A percentile compares a stretch with the other conserved stretches of the same genome.
phyloP scores from a whole-genome alignment of 2,113 vertebrate species.

The Rhinogobius similis region DNA sequence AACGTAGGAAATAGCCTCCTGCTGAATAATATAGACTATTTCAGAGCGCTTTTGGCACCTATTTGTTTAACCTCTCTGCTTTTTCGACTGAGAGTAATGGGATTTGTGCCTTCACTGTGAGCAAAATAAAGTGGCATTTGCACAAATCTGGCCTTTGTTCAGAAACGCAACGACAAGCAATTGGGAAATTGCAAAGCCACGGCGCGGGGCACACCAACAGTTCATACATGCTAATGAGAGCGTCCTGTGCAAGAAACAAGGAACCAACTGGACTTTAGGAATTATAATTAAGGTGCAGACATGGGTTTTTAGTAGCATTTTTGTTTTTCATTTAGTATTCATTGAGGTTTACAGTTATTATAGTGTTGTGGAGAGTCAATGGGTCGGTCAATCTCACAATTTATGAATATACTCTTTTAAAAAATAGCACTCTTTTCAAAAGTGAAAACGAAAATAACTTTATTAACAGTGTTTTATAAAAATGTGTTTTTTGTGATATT shows the following conservation, averaged over 20 bases:
- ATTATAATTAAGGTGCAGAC: not conserved
- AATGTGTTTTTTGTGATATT: too few species aligned
- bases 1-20: slow-evolving; percentile 60
- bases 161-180: slow-evolving; percentile 70
- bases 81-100: slow-evolving; percentile 75
- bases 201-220: slow-evolving; percentile 51
- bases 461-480: too few species aligned
- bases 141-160: slow-evolving; percentile 80
- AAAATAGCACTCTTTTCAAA: too few species aligned
- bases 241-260: slow-evolving; percentile 35
- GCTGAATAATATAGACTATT: slow-evolving; percentile 67
- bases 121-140: slow-evolving; percentile 78
- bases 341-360: too few species aligned
- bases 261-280: not conserved
- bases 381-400: too few species aligned
- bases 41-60: slow-evolving; percentile 54
- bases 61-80: slow-evolving; percentile 76
- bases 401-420: too few species aligned
- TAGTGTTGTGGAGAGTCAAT: too few species aligned
- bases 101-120: slow-evolving; percentile 73
- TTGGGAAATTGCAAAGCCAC: slow-evolving; percentile 63
- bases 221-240: slow-evolving; percentile 65
- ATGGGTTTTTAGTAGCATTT: not conserved
- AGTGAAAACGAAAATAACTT: too few species aligned
- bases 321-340: not conserved